phyloP scores from a whole-genome alignment of 2,113 vertebrate species.

The Dromas ardeola region DNA sequence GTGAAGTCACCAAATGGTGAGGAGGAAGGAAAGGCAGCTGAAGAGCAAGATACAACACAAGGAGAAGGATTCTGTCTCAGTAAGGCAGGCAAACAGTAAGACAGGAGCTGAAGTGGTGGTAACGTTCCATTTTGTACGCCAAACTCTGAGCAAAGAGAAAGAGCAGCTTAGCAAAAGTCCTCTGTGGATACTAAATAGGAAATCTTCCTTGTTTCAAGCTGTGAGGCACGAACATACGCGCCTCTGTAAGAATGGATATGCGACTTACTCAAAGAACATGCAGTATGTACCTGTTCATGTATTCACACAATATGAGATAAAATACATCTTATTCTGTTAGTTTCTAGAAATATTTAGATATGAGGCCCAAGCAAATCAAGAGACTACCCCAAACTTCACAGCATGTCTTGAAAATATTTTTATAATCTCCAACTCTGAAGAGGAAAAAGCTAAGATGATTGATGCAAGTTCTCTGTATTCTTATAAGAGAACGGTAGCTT shows the following conservation, averaged over 20 bases:
- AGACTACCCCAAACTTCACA: background rate
- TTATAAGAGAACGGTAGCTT: conserved; percentile 13
- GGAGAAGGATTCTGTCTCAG: background rate
- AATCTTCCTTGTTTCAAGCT: background rate
- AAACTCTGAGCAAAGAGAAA: background rate
- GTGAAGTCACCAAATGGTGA: background rate
- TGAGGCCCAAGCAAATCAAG: background rate
- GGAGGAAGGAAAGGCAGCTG: background rate
- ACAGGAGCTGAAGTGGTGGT: background rate
- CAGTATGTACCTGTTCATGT: background rate
- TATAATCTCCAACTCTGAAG: conserved; percentile 18
- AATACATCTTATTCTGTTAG: background rate
- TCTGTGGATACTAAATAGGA: background rate
- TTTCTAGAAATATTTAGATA: background rate
- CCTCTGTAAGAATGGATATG: background rate
- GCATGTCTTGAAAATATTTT: background rate
- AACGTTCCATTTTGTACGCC: fast-evolving
- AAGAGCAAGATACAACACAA: background rate
- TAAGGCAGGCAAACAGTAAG: background rate
- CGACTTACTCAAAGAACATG: background rate
- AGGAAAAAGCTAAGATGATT: background rate
- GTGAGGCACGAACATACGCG: fast-evolving
- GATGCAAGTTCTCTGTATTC: background rate
- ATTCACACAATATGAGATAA: background rate
- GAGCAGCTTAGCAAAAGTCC: background rate